Conservation (phyloP, 2,797 vertebrate genomes). For the Babyrousa celebensis region DNA sequence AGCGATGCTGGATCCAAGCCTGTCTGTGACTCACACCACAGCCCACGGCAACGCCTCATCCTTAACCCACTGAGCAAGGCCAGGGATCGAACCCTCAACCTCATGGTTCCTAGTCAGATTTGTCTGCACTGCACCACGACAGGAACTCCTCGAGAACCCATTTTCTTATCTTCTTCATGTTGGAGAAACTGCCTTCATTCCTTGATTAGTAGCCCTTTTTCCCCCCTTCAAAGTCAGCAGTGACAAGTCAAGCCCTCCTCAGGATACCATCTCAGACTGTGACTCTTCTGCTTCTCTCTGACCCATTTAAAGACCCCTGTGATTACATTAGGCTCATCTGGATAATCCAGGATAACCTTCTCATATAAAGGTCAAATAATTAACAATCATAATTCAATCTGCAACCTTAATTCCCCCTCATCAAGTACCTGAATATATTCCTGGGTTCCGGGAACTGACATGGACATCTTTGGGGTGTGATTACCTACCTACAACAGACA, state of each 20-base stretch:
- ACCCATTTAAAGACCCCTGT: background rate
- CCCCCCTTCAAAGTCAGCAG: conserved; percentile 24
- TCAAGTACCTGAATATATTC: background rate
- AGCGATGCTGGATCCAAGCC: no score
- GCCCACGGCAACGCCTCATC: no score
- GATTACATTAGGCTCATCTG: background rate
- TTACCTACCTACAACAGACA: background rate
- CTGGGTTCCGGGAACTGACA: background rate
- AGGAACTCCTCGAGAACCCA: no score
- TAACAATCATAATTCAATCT: background rate
- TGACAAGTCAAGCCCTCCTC: background rate
- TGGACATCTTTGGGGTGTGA: background rate
- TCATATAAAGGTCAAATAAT: background rate
- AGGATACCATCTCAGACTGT: background rate
- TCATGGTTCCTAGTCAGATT: no score
- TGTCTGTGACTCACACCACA: no score
- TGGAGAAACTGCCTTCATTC: background rate
- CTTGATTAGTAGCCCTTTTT: background rate
- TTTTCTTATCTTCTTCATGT: background rate
- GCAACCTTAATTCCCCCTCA: background rate
- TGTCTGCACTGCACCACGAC: no score
- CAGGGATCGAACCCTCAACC: no score
- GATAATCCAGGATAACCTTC: background rate
- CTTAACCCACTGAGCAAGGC: no score
- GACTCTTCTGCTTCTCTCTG: background rate